Evolutionary conservation across 1,140 invertebrate species (phyloP).

Genomic region (Drosophila sturtevanti): DNA sequence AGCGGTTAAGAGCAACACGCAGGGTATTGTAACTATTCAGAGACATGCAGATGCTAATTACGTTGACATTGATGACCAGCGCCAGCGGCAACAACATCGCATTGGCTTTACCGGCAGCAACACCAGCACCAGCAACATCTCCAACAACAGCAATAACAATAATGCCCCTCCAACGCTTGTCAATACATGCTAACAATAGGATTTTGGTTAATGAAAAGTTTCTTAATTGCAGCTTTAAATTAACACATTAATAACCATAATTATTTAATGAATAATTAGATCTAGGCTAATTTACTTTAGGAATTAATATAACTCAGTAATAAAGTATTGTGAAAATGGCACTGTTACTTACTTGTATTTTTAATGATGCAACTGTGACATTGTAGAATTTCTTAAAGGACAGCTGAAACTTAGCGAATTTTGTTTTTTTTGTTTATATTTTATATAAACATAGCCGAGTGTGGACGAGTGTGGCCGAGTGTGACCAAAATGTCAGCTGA

Average conservation of each 20-base stretch:
- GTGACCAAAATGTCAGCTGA: background rate
- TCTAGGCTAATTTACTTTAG: background rate
- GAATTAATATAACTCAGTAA: background rate
- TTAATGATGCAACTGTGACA: background rate
- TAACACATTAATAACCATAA: background rate
- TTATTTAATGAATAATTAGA: background rate
- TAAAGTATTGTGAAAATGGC: background rate
- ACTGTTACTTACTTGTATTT: background rate
- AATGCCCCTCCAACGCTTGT: slow-evolving; percentile 55
- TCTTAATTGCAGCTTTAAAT: slow-evolving; percentile 11
- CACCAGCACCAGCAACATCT: slow-evolving; percentile 22
- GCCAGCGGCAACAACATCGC: slow-evolving; percentile 10
- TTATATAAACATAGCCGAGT: slow-evolving; percentile 3
- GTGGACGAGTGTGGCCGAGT: background rate
- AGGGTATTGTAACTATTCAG: slow-evolving; percentile 42
- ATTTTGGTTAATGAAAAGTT: slow-evolving; percentile 8
- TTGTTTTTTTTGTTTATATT: background rate
- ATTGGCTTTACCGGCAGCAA: slow-evolving; percentile 4
- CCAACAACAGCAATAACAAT: slow-evolving; percentile 9
- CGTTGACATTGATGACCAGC: slow-evolving; percentile 45
- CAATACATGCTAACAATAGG: slow-evolving; percentile 70
- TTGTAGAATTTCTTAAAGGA: background rate
- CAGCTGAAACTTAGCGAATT: background rate
- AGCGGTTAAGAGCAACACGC: slow-evolving; percentile 43
- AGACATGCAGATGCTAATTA: slow-evolving; percentile 43